Evolutionary conservation across 2,113 vertebrate genomes (phyloP).

Genomic region (Bubo bubo): DNA sequence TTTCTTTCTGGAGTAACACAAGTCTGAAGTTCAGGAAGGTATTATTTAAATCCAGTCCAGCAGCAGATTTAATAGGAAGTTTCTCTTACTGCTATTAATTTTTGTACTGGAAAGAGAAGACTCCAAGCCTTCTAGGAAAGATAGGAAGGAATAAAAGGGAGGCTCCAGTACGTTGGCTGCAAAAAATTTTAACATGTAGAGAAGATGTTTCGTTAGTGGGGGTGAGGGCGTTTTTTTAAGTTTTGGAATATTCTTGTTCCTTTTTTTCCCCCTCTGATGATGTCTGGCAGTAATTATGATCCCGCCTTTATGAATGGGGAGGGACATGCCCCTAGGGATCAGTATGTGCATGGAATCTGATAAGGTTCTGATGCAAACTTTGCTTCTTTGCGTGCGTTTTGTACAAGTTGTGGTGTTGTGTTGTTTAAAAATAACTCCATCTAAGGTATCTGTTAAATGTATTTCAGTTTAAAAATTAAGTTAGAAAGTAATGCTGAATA

Average conservation of each 20-base stretch:
- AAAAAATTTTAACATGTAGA: neutral
- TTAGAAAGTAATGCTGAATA: neutral
- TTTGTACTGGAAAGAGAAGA: neutral
- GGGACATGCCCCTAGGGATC: neutral
- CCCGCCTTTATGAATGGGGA: neutral
- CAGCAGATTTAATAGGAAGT: neutral
- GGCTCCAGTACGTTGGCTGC: neutral
- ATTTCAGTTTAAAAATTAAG: neutral
- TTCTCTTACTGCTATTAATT: neutral
- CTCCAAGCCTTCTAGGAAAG: neutral
- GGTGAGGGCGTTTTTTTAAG: neutral
- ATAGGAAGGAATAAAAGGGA: neutral
- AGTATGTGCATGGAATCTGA: fast-evolving
- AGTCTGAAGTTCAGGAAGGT: neutral
- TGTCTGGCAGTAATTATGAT: neutral
- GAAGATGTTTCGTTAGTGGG: neutral
- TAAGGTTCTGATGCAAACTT: neutral
- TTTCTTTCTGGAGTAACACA: neutral
- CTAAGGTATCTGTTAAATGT: neutral
- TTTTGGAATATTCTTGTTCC: neutral
- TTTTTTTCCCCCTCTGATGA: neutral
- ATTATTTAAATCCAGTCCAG: neutral
- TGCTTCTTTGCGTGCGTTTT: neutral
- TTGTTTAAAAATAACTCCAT: neutral
- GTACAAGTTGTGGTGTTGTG: neutral